Percentiles rank a stretch among this genome's conserved stretches.
Conservation (phyloP, 1,140 invertebrate genomes). For the Tachypleus tridentatus region DNA sequence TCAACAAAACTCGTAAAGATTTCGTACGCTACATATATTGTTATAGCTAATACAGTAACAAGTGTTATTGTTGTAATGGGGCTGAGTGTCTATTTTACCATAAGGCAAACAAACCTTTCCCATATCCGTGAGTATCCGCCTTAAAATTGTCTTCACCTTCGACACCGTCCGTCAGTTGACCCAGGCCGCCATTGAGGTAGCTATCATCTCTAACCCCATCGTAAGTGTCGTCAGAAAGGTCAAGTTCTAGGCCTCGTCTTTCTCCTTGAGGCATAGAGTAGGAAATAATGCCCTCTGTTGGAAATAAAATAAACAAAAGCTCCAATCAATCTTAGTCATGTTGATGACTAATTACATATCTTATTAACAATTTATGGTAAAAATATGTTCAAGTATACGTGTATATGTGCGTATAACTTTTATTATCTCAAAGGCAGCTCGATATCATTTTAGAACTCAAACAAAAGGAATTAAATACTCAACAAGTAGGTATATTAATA, state of each 20-base stretch:
- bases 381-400: background rate
- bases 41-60: too few species aligned
- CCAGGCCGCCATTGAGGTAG: slow-evolving; percentile 59
- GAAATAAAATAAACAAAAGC: slow-evolving; percentile 24
- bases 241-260: slow-evolving; percentile 53
- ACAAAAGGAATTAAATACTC: too few species aligned
- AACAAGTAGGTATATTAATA: too few species aligned
- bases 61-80: too few species aligned
- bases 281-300: slow-evolving; percentile 59
- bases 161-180: slow-evolving; percentile 75
- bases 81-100: too few species aligned
- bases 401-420: background rate
- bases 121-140: slow-evolving; percentile 50
- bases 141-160: slow-evolving; percentile 65
- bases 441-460: too few species aligned
- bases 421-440: too few species aligned
- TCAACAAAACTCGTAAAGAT: too few species aligned
- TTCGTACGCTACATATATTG: too few species aligned
- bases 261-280: slow-evolving; percentile 77
- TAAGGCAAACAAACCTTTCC: slow-evolving; percentile 43
- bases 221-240: slow-evolving; percentile 82
- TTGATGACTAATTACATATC: background rate
- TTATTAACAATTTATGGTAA: slow-evolving; percentile 1
- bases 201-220: slow-evolving; percentile 65
- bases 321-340: background rate